A percentile compares a stretch with the other conserved stretches of the same genome.
phyloP scores from a whole-genome alignment of 2,113 vertebrate species.

The Lepisosteus osseus region DNA sequence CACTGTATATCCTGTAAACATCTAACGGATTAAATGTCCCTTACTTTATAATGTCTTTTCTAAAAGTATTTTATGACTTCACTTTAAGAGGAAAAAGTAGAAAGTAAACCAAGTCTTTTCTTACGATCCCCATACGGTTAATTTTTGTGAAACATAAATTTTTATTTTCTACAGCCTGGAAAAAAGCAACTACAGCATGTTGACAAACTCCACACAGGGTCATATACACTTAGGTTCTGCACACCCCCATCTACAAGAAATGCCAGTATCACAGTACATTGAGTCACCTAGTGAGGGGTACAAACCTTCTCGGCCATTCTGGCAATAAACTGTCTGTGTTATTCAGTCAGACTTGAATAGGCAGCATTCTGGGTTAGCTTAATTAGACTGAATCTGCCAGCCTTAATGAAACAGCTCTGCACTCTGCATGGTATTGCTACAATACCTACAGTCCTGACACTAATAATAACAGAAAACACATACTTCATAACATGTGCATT shows the following conservation, averaged over 20 bases:
- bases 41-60: no score
- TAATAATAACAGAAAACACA: no score
- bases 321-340: not conserved
- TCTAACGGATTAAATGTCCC: no score
- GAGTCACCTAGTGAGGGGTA: not conserved
- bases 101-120: not conserved
- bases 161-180: no score
- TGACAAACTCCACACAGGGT: not conserved
- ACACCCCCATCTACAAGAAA: not conserved
- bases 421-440: no score
- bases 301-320: not conserved
- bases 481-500: no score
- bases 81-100: conserved; percentile 1
- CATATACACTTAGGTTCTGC: not conserved
- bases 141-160: no score
- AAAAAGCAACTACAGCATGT: not conserved
- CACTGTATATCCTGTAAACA: no score
- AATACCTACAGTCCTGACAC: no score
- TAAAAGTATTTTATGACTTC: no score
- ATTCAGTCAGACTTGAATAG: not conserved
- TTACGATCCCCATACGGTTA: not conserved
- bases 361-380: not conserved
- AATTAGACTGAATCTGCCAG: not conserved
- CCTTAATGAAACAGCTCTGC: no score
- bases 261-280: not conserved